These are phyloP conservation scores for Oxytorus armatus DNA, from an alignment of 2,888 invertebrate species.

Conservation along the genomic window DNA sequence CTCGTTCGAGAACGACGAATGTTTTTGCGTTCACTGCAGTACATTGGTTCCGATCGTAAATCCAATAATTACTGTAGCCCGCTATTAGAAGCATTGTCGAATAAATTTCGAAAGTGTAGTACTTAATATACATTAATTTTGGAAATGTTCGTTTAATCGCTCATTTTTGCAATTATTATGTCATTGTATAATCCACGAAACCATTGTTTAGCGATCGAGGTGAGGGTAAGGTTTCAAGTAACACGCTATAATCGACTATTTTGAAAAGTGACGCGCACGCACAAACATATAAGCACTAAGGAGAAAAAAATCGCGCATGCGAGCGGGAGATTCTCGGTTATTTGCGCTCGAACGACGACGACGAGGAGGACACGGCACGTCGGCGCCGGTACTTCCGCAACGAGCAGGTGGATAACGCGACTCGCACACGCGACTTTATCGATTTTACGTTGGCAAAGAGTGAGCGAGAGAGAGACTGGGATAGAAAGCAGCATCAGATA, in stretches of 20 bases:
- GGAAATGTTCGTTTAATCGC: no score
- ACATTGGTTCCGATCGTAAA: no score
- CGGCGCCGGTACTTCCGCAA: conserved; percentile 80
- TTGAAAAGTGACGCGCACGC: no score
- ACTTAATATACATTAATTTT: no score
- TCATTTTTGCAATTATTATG: not conserved
- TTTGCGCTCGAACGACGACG: conserved; percentile 64
- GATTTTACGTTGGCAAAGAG: conserved; percentile 74
- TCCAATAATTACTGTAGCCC: no score
- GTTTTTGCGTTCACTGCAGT: no score
- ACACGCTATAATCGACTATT: conserved; percentile 64
- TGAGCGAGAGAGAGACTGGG: conserved; percentile 48
- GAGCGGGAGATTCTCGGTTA: conserved; percentile 59
- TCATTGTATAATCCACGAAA: not conserved
- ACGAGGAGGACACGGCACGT: conserved; percentile 71
- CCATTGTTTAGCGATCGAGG: conserved; percentile 47
- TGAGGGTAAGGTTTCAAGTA: conserved; percentile 35
- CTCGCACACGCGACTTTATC: conserved; percentile 81
- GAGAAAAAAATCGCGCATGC: conserved; percentile 45
- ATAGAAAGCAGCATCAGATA: conserved; percentile 48
- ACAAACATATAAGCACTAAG: no score
- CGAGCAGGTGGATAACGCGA: conserved; percentile 80
- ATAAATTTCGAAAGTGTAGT: no score
- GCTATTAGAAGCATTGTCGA: no score
- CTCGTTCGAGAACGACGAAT: no score